A percentile compares a stretch with the other conserved stretches of the same genome.
Conservation (phyloP, 30 jellyfish, hydroid and myxozoan species). For the Mastigias papua region DNA sequence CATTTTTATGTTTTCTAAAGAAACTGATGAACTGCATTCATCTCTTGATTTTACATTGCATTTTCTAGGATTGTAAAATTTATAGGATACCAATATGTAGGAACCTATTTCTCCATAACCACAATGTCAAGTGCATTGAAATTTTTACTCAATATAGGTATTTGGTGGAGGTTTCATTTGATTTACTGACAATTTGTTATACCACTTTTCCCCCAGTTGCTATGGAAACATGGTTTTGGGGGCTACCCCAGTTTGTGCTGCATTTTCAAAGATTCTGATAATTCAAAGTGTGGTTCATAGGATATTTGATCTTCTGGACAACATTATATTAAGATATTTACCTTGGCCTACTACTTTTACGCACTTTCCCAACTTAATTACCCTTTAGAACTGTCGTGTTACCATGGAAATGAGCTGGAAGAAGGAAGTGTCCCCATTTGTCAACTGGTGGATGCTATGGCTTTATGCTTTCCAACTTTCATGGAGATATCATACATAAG, state of each 20-base stretch:
- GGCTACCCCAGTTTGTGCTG: slow-evolving; percentile 27
- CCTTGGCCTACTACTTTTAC: slow-evolving; percentile 2
- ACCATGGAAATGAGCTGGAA: slow-evolving; percentile 22
- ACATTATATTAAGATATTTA: background rate
- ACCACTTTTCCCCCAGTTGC: slow-evolving; percentile 27
- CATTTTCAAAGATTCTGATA: slow-evolving; percentile 10
- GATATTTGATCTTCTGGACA: background rate
- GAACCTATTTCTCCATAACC: slow-evolving; percentile 17
- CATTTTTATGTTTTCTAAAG: background rate
- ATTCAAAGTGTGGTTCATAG: slow-evolving; percentile 5
- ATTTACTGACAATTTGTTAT: slow-evolving; percentile 18
- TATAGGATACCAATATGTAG: slow-evolving; percentile 16
- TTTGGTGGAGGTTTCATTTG: slow-evolving; percentile 17
- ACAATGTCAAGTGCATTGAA: background rate
- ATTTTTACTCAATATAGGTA: background rate
- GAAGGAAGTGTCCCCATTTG: background rate
- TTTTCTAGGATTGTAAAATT: slow-evolving; percentile 6
- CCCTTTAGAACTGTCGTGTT: slow-evolving; percentile 3
- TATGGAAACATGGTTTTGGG: slow-evolving; percentile 55
- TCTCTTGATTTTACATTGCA: slow-evolving; percentile 1
- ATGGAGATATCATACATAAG: background rate
- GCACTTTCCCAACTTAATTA: background rate
- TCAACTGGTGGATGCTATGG: background rate
- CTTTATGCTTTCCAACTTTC: background rate
- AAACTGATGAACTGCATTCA: background rate